phyloP scores from a whole-genome alignment of 2,888 invertebrate genomes.

The Diaperis boleti region DNA sequence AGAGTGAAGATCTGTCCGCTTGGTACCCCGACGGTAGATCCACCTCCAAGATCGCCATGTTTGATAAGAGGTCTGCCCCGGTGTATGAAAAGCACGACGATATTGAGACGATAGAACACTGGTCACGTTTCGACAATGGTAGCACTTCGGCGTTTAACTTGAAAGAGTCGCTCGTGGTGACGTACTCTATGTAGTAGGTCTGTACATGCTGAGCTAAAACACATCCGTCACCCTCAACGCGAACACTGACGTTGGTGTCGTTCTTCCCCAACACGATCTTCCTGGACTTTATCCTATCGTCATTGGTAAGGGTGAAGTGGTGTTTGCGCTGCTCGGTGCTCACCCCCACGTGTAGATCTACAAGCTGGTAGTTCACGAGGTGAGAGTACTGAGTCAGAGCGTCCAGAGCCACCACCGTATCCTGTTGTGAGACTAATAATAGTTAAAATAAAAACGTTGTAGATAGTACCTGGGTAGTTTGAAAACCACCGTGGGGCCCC shows the following conservation, averaged over 20 bases:
- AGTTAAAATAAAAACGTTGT: neutral
- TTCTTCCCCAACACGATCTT: slow-evolving; percentile 64
- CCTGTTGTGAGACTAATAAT: slow-evolving; percentile 59
- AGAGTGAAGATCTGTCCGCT: slow-evolving; percentile 71
- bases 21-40: slow-evolving; percentile 74
- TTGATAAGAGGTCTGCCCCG: slow-evolving; percentile 67
- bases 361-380: slow-evolving; percentile 65
- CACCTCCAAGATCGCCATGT: slow-evolving; percentile 75
- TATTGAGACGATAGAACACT: slow-evolving; percentile 66
- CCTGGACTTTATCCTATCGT: slow-evolving; percentile 68
- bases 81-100: slow-evolving; percentile 62
- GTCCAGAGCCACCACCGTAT: slow-evolving; percentile 73
- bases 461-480: slow-evolving; percentile 75
- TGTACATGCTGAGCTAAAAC: slow-evolving; percentile 68
- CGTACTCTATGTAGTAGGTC: slow-evolving; percentile 68
- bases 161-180: slow-evolving; percentile 68
- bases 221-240: slow-evolving; percentile 70
- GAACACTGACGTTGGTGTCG: slow-evolving; percentile 66
- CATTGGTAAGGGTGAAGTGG: slow-evolving; percentile 58
- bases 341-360: slow-evolving; percentile 44
- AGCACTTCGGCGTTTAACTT: slow-evolving; percentile 66
- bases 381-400: slow-evolving; percentile 71
- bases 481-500: slow-evolving; percentile 78
- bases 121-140: slow-evolving; percentile 65
- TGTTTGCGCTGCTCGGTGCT: neutral